Evolutionary conservation across 2,888 invertebrate genomes (phyloP), one percentile per base, ranked within the genome.

Genomic region (Panorpa germanica): DNA sequence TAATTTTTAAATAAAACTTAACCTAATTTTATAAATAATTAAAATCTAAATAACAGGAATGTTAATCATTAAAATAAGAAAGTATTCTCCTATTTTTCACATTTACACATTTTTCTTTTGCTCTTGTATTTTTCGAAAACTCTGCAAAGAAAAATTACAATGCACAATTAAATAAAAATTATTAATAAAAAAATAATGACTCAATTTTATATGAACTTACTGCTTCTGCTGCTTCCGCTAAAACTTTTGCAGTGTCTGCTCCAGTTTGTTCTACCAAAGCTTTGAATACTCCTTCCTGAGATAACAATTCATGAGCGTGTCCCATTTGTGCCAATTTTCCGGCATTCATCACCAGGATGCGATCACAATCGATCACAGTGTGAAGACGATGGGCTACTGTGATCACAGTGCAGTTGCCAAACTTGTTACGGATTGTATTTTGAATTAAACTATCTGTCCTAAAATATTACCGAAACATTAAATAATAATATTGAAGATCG

Each of bases 351-450:
- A 88, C 86, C 39, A 88, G 52, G 22, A 88, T 74, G 39, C 75
- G 63, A 52, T 88, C 83, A 3, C 81, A 77, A 48, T 90, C 88
- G 58, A 91, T 88, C 20, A 91, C 80, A 0, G 88, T 90, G 49
- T 90, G 76, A 34, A 91, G 55, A 5, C 90, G 67, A 58, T 91
- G 90, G 4, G 90, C 90, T 17, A 91, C 85, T 0, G 88, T 90
- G 11, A 91, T 52, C 3, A 90, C 86, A 0, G 86, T 86, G 49
- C 85, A 88, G 22, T 73, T 57, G 1, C 61, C 59, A 50, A 88
- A 90, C 48, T 78, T 74, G 26, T 64, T 64, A 30, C 83, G 62
- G 25, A 88, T 83, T 0, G 85, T 82, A 41, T 64, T 66, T 49
- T 86, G 86, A 42, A 88, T 88, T 13, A 86, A 50, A 9, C 66